A percentile compares a stretch with the other conserved stretches of the same genome.
Conservation (phyloP, 2,113 vertebrate species). For the Todiramphus chloris region DNA sequence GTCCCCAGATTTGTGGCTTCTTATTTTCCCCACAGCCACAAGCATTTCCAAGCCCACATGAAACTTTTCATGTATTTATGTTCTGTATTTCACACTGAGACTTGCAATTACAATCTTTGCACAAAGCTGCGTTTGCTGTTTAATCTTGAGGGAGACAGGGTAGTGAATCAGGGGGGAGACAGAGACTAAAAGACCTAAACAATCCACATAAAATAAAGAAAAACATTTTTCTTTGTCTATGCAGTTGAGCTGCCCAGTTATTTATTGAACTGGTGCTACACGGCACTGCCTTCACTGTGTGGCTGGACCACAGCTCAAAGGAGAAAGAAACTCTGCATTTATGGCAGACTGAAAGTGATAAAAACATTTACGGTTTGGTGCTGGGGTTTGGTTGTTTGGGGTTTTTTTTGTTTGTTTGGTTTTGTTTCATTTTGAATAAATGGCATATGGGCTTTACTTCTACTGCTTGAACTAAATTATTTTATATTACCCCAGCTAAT, state of each 20-base stretch:
- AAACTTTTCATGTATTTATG: background rate
- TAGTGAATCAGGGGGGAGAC: background rate
- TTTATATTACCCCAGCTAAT: background rate
- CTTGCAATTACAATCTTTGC: background rate
- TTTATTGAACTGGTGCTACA: background rate
- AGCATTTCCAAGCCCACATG: background rate
- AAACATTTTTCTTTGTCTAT: background rate
- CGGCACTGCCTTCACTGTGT: rapidly evolving
- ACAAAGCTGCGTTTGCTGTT: background rate
- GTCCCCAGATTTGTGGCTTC: background rate
- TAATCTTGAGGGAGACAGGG: background rate
- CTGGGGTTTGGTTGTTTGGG: background rate
- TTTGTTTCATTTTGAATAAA: background rate
- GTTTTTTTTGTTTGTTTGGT: background rate
- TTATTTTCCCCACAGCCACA: background rate
- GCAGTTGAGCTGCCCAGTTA: background rate
- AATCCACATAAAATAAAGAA: background rate
- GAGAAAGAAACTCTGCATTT: background rate
- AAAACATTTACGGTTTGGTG: background rate
- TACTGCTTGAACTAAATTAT: background rate
- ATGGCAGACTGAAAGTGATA: background rate
- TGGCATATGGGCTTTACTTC: background rate
- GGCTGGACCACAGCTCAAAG: background rate
- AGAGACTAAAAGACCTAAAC: background rate
- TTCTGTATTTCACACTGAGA: background rate